phyloP scores from a whole-genome alignment of 2,797 vertebrate genomes.

The Geotria australis region DNA sequence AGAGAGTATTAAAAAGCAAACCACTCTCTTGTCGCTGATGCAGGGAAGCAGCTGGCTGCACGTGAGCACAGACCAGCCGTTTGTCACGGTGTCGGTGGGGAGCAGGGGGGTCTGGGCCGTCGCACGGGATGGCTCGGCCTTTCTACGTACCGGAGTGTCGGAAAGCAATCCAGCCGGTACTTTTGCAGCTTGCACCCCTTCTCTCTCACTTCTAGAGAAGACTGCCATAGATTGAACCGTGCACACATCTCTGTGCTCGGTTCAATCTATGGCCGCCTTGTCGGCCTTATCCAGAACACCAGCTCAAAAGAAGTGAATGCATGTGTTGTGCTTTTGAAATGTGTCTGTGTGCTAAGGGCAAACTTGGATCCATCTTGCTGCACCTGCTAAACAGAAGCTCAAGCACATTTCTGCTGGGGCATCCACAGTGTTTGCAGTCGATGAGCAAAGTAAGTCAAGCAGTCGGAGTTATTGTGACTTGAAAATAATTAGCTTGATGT shows the following conservation, averaged over 20 bases:
- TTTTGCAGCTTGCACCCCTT: too few species aligned
- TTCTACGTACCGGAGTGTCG: conserved; percentile 66
- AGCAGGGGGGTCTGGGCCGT: conserved; percentile 49
- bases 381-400: conserved; percentile 55
- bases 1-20: too few species aligned
- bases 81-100: conserved; percentile 57
- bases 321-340: too few species aligned
- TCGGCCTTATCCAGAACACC: too few species aligned
- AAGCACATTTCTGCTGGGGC: conserved; percentile 74
- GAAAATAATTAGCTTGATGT: not conserved
- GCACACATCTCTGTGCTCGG: too few species aligned
- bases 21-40: not conserved
- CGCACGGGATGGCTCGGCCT: conserved; percentile 59
- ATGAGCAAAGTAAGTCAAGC: conserved; percentile 44
- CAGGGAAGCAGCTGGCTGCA: conserved; percentile 89
- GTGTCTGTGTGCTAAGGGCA: too few species aligned
- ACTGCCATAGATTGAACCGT: too few species aligned
- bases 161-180: conserved; percentile 40
- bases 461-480: not conserved
- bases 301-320: too few species aligned
- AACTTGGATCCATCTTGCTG: conserved; percentile 9
- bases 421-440: conserved; percentile 44
- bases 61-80: conserved; percentile 74
- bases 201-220: too few species aligned
- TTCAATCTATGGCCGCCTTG: too few species aligned